Evolutionary conservation across 1,140 invertebrate genomes (phyloP).

Genomic region (Scylla paramamosain): DNA sequence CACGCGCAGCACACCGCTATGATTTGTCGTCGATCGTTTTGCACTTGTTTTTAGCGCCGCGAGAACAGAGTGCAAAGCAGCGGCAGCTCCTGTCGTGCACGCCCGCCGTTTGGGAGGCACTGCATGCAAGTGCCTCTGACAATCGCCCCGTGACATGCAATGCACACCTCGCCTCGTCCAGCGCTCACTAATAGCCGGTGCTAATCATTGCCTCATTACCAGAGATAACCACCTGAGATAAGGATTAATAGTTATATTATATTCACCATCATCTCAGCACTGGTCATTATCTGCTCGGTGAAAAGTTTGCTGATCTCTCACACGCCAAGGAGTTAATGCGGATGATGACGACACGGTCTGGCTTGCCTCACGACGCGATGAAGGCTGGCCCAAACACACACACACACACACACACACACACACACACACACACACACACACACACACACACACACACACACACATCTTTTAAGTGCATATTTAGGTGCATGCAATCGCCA

Average conservation of each 20-base stretch:
- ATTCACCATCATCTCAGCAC: slow-evolving; percentile 4
- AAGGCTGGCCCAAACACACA: too few species aligned
- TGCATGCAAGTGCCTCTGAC: slow-evolving; percentile 20
- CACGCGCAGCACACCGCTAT: not conserved
- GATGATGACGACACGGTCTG: too few species aligned
- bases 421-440: too few species aligned
- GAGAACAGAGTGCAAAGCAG: not conserved
- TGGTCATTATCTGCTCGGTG: not conserved
- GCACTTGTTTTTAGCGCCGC: not conserved
- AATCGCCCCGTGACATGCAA: not conserved
- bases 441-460: too few species aligned
- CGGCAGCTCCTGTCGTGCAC: not conserved
- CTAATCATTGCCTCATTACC: slow-evolving; percentile 22
- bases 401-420: too few species aligned
- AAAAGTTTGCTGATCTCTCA: not conserved
- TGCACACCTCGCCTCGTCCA: not conserved
- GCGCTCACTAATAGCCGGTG: not conserved
- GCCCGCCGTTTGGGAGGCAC: not conserved
- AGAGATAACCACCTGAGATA: not conserved
- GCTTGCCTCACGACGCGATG: too few species aligned
- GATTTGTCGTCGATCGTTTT: slow-evolving; percentile 23
- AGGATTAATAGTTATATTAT: slow-evolving; percentile 24
- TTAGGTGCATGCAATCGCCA: too few species aligned
- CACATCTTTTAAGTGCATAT: too few species aligned
- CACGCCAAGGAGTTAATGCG: not conserved